Percentiles rank a stretch among this genome's conserved stretches.
phyloP scores from a whole-genome alignment of 2,888 invertebrate genomes.

The Drosophila robusta region DNA sequence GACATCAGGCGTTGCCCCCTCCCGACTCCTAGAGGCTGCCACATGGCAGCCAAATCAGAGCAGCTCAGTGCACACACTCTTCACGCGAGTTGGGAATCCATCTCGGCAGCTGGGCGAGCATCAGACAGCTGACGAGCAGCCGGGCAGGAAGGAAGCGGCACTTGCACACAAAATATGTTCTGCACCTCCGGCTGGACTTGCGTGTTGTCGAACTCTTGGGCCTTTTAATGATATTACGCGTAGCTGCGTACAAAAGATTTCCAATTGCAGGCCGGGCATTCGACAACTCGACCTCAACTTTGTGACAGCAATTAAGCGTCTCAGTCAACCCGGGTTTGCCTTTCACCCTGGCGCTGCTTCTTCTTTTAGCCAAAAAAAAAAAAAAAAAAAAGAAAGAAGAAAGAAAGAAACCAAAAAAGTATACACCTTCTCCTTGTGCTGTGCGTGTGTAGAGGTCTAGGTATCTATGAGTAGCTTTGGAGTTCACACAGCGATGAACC shows the following conservation, averaged over 20 bases:
- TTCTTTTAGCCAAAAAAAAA: conserved; percentile 40
- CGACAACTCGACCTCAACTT: conserved; percentile 40
- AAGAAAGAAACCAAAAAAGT: conserved; percentile 14
- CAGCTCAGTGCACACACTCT: conserved; percentile 2
- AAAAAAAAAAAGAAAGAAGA: conserved; percentile 12
- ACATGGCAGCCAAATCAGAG: conserved; percentile 52
- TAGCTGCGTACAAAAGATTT: conserved; percentile 63
- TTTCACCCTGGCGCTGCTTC: conserved; percentile 43
- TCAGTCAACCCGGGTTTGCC: conserved; percentile 71
- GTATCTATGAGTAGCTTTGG: conserved; percentile 63
- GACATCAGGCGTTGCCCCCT: conserved; percentile 61
- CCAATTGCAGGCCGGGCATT: conserved; percentile 38
- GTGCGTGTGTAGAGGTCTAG: conserved; percentile 40
- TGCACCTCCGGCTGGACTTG: conserved; percentile 70
- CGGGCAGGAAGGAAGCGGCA: conserved; percentile 59
- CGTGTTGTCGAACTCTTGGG: conserved; percentile 48
- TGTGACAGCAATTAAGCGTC: conserved; percentile 83
- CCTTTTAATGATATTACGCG: conserved; percentile 44
- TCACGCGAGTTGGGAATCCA: conserved; percentile 23
- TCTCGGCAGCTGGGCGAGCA: conserved; percentile 40
- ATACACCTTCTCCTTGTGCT: conserved; percentile 31
- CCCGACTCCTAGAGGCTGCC: conserved; percentile 12
- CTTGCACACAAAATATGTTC: conserved; percentile 69
- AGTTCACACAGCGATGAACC: conserved; percentile 46
- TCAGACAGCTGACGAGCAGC: conserved; percentile 43